Conservation (phyloP, 2,888 invertebrate species). For the Drepanosiphum platanoidis region DNA sequence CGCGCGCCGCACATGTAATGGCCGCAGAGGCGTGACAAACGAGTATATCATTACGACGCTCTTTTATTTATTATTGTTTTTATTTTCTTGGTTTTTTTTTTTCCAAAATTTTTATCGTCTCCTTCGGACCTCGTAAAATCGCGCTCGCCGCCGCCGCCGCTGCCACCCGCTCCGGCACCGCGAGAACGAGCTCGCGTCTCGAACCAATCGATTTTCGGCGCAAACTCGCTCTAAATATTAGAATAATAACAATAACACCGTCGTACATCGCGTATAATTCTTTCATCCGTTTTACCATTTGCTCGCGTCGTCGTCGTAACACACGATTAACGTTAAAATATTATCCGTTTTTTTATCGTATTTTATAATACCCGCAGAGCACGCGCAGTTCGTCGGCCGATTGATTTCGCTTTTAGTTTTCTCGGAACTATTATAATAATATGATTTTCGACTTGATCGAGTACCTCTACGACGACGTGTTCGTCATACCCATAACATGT, state of each 20-base stretch:
- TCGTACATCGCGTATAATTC: too few relatives aligned
- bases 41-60: constrained; percentile 50
- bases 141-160: neutral
- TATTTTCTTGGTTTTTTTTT: neutral
- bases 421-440: neutral
- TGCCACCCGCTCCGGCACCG: neutral
- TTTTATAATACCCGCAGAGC: too few relatives aligned
- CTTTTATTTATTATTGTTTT: constrained; percentile 26
- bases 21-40: constrained; percentile 48
- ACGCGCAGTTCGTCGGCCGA: too few relatives aligned
- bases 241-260: too few relatives aligned
- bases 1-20: neutral
- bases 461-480: too few relatives aligned
- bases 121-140: constrained; percentile 32
- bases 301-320: too few relatives aligned
- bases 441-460: too few relatives aligned
- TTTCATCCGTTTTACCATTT: neutral
- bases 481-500: neutral
- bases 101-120: constrained; percentile 33
- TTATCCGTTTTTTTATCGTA: too few relatives aligned
- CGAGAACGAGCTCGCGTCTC: too few relatives aligned
- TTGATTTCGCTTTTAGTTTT: constrained; percentile 19
- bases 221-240: constrained; percentile 12
- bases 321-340: too few relatives aligned
- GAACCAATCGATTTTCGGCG: constrained; percentile 35